These are phyloP conservation scores for Trididemnum miniatum DNA, from an alignment of 23 tunicate genomes.

Conservation along the genomic window DNA sequence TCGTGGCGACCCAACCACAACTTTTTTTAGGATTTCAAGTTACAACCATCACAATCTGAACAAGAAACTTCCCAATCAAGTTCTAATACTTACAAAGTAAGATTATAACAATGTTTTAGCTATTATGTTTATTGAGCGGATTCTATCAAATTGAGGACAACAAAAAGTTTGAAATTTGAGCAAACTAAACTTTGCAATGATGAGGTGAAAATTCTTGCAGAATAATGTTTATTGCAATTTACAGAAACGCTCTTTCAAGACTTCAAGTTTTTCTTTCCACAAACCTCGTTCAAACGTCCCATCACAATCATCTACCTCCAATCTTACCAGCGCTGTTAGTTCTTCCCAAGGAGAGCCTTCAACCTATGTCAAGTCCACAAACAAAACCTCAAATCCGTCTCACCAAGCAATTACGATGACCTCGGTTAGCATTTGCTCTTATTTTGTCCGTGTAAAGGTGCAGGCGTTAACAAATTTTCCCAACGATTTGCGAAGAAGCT, in stretches of 20 bases:
- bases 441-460: no score
- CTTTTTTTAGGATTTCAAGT: neutral
- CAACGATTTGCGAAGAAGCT: no score
- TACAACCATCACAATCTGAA: neutral
- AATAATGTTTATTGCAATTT: no score
- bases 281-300: neutral
- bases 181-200: no score
- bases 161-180: no score
- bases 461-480: no score
- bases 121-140: no score
- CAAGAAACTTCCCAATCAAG: neutral
- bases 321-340: slow-evolving; percentile 6
- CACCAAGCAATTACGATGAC: slow-evolving; percentile 34
- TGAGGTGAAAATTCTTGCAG: no score
- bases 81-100: neutral
- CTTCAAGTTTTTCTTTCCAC: neutral
- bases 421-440: neutral
- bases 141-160: no score
- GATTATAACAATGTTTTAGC: no score
- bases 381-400: neutral
- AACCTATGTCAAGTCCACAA: neutral
- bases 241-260: slow-evolving; percentile 5
- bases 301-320: neutral
- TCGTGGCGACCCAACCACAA: no score
- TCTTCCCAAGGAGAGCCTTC: neutral